Evolutionary conservation across 2,888 invertebrate genomes (phyloP).

Genomic region (Chromoteleia sp.): DNA sequence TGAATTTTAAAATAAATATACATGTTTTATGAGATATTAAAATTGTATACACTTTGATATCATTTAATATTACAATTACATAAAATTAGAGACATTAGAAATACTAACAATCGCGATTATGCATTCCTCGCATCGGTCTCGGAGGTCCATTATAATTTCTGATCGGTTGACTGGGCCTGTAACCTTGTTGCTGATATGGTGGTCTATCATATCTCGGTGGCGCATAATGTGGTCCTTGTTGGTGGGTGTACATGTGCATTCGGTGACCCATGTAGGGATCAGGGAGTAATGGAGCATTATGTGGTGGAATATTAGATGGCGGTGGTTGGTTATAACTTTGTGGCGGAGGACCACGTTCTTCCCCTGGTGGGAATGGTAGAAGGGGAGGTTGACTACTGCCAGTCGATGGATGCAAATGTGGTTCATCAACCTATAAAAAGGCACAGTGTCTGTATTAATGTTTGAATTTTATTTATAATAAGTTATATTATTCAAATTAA

Average conservation of each 20-base stretch:
- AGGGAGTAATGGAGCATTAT: slow-evolving; percentile 80
- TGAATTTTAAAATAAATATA: background rate
- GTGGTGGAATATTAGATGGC: slow-evolving; percentile 78
- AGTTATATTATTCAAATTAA: too few relatives aligned
- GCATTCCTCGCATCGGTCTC: slow-evolving; percentile 83
- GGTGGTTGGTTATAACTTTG: slow-evolving; percentile 77
- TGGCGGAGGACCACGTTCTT: slow-evolving; percentile 80
- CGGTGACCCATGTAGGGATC: slow-evolving; percentile 82
- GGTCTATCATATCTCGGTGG: slow-evolving; percentile 81
- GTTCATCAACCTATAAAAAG: slow-evolving; percentile 80
- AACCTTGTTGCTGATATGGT: slow-evolving; percentile 81
- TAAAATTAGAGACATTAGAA: background rate
- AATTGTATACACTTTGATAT: too few relatives aligned
- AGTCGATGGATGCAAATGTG: slow-evolving; percentile 80
- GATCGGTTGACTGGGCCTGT: slow-evolving; percentile 79
- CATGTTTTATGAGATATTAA: too few relatives aligned
- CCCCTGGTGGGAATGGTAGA: slow-evolving; percentile 82
- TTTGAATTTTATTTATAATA: slow-evolving; percentile 4
- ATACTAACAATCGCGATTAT: slow-evolving; percentile 78
- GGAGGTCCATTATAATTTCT: slow-evolving; percentile 83
- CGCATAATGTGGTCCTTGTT: slow-evolving; percentile 78
- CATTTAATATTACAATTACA: background rate
- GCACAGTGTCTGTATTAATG: background rate
- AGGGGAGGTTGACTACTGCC: slow-evolving; percentile 79
- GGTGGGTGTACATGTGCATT: slow-evolving; percentile 82